Evolutionary conservation across 2,113 vertebrate genomes (phyloP).

Genomic region (Tachysurus fulvidraco): DNA sequence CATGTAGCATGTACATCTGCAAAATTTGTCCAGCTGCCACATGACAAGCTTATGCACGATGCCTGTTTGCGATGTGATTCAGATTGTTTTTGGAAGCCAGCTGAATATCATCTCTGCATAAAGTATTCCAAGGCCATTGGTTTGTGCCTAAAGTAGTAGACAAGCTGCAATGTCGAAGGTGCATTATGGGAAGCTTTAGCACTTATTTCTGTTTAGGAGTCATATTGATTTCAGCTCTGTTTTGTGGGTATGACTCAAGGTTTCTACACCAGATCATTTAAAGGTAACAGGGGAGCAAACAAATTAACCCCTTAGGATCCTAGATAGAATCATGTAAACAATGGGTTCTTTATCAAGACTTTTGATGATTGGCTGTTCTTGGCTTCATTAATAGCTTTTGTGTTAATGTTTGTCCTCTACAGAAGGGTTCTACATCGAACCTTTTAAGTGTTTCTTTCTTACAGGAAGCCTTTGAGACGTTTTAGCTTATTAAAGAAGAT

Average conservation of each 20-base stretch:
- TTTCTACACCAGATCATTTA: not conserved
- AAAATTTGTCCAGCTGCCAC: not conserved
- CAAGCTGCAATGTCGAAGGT: not conserved
- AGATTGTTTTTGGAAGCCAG: not conserved
- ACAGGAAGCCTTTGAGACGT: not conserved
- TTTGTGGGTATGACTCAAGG: not conserved
- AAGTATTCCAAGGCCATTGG: not conserved
- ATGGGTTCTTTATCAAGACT: not conserved
- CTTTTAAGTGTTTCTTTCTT: not conserved
- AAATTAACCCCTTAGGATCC: not conserved
- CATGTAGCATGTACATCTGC: not conserved
- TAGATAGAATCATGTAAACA: not conserved
- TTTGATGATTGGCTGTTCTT: not conserved
- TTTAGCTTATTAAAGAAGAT: not conserved
- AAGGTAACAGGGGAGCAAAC: not conserved
- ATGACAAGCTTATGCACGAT: not conserved
- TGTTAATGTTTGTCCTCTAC: not conserved
- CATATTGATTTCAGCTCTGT: not conserved
- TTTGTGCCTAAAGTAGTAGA: not conserved
- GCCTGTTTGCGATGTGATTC: not conserved
- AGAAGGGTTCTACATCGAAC: not conserved
- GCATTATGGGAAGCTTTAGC: not conserved
- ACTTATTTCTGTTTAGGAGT: not conserved
- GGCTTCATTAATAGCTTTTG: not conserved
- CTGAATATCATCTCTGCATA: not conserved